Evolutionary conservation across 2,888 invertebrate species (phyloP), one percentile per base, ranked within the genome.

Genomic region (Acleris cristana): DNA sequence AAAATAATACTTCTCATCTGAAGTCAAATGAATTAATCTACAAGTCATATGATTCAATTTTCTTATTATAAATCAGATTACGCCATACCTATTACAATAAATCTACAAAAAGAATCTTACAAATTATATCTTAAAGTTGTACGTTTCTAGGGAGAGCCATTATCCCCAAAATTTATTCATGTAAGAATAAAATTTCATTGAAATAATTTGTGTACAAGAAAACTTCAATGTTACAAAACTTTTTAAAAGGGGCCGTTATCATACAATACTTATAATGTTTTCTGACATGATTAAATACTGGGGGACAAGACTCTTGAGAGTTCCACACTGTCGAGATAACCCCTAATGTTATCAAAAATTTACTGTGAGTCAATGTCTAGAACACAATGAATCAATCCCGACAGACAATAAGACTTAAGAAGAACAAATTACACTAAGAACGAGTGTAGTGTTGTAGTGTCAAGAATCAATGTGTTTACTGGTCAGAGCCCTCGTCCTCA

Each of bases 71-170:
- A 77, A 88, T 81, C 89, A 91, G 91, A 90, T 91, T 92, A 92
- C 90, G 90, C 89, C 87, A 87, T 90, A 89, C 88, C 84, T 90
- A 90, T 83, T 74, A 79, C 86, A 89, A 80, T 82, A 83, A 81
- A 86, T 90, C 90, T 91, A 91, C 89, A 89, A 88, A 88, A 86
- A 83, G 77, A 80, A 82, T 83, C 90, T 91, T 90, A 90, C 79
- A 89, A 90, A 89, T 88, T 88, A 90, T 84, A 87, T 82, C 88
- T 89, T 89, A 90, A 76, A 89, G 82, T 91, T 91, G 90, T 91
- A 92, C 88, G 84, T 88, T 86, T 86, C 90, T 90, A 90, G 82
- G 89, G 86, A 90, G 89, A 90, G 86, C 85, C 84, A 82, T 76
- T 79, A 86, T 80, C 77, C 82, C 86, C 86, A 89, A 89, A 77